Conservation (phyloP, 2,888 invertebrate genomes). For the Candidula unifasciata region DNA sequence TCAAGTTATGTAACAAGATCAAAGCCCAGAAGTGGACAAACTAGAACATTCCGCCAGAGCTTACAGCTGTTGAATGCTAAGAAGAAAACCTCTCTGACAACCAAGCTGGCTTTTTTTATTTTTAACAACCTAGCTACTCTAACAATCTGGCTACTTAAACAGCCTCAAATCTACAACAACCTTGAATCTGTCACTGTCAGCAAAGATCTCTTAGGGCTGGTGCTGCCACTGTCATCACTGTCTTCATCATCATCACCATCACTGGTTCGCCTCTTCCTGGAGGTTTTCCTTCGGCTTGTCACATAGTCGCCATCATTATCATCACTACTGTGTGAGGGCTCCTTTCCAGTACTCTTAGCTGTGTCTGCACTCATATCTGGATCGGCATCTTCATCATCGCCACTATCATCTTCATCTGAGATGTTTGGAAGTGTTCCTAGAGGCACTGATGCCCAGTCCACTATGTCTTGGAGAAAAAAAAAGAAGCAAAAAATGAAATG, state of each 20-base stretch:
- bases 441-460: slow-evolving; percentile 36
- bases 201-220: slow-evolving; percentile 19
- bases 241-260: slow-evolving; percentile 15
- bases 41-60: too few species aligned
- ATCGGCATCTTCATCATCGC: background rate
- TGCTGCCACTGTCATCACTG: slow-evolving; percentile 10
- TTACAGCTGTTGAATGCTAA: too few species aligned
- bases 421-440: slow-evolving; percentile 24
- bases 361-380: background rate
- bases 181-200: slow-evolving; percentile 10
- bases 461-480: slow-evolving; percentile 15
- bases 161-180: slow-evolving; percentile 11
- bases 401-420: background rate
- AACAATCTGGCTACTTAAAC: too few species aligned
- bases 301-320: slow-evolving; percentile 21
- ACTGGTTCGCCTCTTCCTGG: slow-evolving; percentile 15
- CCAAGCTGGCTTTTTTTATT: too few species aligned
- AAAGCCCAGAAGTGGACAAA: too few species aligned
- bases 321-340: background rate
- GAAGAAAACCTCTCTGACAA: too few species aligned
- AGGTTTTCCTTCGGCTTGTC: background rate
- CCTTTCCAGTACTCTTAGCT: background rate
- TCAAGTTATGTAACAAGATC: too few species aligned
- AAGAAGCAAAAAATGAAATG: background rate
- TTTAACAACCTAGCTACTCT: too few species aligned